phyloP scores from a whole-genome alignment of 2,113 vertebrate species.

The Rhinoderma darwinii region DNA sequence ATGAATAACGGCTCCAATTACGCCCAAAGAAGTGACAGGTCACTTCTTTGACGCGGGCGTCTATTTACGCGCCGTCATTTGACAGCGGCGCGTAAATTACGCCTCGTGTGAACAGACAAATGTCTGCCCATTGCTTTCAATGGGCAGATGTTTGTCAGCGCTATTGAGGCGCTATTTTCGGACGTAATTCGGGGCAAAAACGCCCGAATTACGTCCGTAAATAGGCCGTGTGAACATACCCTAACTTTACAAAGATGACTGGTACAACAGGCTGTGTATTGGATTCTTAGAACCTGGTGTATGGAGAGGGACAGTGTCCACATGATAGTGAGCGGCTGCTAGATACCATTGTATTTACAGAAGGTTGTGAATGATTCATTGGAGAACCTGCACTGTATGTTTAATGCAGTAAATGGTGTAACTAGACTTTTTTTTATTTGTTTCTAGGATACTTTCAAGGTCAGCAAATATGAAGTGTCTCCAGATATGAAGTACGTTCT shows the following conservation, averaged over 20 bases:
- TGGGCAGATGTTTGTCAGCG: no score
- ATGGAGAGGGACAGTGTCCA: not conserved
- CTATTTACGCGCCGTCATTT: no score
- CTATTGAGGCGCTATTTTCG: no score
- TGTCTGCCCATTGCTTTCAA: no score
- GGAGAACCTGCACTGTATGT: not conserved
- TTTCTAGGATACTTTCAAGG: conserved; percentile 88
- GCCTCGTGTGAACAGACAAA: no score
- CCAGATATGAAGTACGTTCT: conserved; percentile 91
- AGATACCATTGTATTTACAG: not conserved
- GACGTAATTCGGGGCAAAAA: no score
- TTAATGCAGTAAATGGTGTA: not conserved
- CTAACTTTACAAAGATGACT: not conserved
- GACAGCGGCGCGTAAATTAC: no score
- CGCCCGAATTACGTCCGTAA: no score
- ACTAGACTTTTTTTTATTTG: conserved; percentile 46
- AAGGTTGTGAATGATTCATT: not conserved
- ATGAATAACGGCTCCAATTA: no score
- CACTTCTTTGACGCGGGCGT: no score
- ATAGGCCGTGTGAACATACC: no score
- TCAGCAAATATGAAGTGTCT: conserved; percentile 91
- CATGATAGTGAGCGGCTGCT: not conserved
- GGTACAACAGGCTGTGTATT: not conserved
- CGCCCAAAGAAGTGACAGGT: no score
- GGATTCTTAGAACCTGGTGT: not conserved